Evolutionary conservation across 2,888 invertebrate genomes (phyloP).

Genomic region (Pseudococcus longispinus): DNA sequence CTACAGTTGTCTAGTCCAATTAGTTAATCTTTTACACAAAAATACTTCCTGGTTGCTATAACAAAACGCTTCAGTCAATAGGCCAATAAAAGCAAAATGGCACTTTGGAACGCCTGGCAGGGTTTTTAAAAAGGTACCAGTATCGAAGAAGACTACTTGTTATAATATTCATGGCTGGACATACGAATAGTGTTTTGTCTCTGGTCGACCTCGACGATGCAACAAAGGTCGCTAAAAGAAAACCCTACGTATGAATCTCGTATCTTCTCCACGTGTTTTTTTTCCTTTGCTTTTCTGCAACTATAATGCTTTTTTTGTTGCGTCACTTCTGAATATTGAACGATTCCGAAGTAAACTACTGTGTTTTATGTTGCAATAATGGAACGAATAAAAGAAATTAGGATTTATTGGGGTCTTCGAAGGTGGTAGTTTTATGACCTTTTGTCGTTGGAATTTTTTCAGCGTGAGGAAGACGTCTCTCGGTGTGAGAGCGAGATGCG

Average conservation of each 20-base stretch:
- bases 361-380: constrained; percentile 1
- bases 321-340: not conserved
- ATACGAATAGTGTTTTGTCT: not conserved
- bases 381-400: constrained; percentile 8
- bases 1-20: not conserved
- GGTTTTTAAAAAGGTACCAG: not conserved
- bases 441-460: not conserved
- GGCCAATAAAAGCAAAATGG: not conserved
- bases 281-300: not conserved
- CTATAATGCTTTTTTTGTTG: constrained; percentile 15
- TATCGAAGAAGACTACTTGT: constrained; percentile 1
- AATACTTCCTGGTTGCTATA: constrained; percentile 35
- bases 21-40: not conserved
- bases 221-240: constrained; percentile 3
- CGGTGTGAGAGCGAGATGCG: not conserved
- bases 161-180: constrained; percentile 7
- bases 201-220: not conserved
- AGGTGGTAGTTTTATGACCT: constrained; percentile 26
- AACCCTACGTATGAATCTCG: not conserved
- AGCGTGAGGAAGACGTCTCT: not conserved
- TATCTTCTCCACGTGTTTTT: not conserved
- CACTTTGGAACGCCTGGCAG: not conserved
- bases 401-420: constrained; percentile 28
- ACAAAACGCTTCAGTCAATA: not conserved
- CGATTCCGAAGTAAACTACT: not conserved